phyloP scores from a whole-genome alignment of 2,797 vertebrate species.

The Knipowitschia caucasica region DNA sequence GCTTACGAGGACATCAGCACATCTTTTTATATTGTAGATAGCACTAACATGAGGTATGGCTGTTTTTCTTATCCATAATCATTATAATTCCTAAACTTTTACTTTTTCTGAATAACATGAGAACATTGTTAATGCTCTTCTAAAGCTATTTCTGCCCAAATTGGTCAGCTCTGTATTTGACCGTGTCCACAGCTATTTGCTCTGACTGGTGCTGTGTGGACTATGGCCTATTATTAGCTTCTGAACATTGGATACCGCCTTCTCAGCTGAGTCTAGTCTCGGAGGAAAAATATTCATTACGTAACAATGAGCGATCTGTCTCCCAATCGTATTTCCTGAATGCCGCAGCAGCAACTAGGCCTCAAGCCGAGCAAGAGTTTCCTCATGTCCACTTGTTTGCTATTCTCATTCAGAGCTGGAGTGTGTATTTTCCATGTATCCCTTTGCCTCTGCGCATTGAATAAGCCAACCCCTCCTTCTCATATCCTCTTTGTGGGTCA shows the following conservation, averaged over 20 bases:
- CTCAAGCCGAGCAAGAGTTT: slow-evolving; percentile 48
- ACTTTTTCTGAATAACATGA: slow-evolving; percentile 22
- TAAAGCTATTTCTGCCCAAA: background rate
- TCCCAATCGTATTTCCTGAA: slow-evolving; percentile 70
- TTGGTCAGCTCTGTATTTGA: slow-evolving; percentile 14
- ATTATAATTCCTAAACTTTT: background rate
- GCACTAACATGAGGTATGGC: slow-evolving; percentile 55
- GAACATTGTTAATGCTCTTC: background rate
- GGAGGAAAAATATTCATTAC: slow-evolving; percentile 68
- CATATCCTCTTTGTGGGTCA: slow-evolving; percentile 65
- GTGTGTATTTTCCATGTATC: slow-evolving; percentile 59
- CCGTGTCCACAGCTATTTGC: slow-evolving; percentile 22
- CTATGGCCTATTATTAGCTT: slow-evolving; percentile 69
- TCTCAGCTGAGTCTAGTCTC: slow-evolving; percentile 62
- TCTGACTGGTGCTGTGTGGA: slow-evolving; percentile 45
- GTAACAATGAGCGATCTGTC: slow-evolving; percentile 73
- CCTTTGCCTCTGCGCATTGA: slow-evolving; percentile 52
- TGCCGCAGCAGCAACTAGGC: slow-evolving; percentile 57
- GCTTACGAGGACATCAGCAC: slow-evolving; percentile 21
- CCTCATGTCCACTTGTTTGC: slow-evolving; percentile 52
- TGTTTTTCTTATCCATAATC: slow-evolving; percentile 23
- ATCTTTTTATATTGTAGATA: slow-evolving; percentile 28
- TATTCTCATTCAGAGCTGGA: slow-evolving; percentile 33
- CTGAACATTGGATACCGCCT: slow-evolving; percentile 58
- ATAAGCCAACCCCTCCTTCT: slow-evolving; percentile 60